These are phyloP conservation scores for Sander lucioperca DNA, from an alignment of 2,113 vertebrate genomes.

Conservation along the genomic window DNA sequence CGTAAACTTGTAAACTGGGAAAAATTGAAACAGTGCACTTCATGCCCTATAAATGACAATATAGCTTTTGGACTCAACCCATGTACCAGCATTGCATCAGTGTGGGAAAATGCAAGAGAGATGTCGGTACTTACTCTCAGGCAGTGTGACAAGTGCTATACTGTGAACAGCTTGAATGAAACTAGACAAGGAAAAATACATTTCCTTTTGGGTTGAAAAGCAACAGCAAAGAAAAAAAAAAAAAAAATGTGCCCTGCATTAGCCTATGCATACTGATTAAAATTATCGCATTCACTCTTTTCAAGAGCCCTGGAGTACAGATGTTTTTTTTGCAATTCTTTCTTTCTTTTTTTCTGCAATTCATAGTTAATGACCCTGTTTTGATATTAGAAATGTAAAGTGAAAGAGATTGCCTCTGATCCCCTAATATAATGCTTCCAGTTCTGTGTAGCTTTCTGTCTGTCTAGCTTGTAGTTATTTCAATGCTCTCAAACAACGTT, in stretches of 20 bases:
- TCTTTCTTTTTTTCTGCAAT: slow-evolving; percentile 81
- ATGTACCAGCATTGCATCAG: slow-evolving; percentile 88
- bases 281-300: slow-evolving; percentile 78
- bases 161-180: slow-evolving; percentile 88
- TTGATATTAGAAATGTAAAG: slow-evolving; percentile 65
- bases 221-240: slow-evolving; percentile 71
- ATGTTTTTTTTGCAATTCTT: slow-evolving; percentile 78
- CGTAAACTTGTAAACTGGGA: slow-evolving; percentile 98
- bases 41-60: slow-evolving; percentile 93
- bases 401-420: slow-evolving; percentile 71
- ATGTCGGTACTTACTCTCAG: slow-evolving; percentile 87
- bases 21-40: slow-evolving; percentile 98
- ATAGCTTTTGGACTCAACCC: slow-evolving; percentile 90
- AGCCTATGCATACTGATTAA: slow-evolving; percentile 72
- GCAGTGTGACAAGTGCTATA: slow-evolving; percentile 92
- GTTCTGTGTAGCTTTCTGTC: slow-evolving; percentile 74
- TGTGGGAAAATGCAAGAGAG: slow-evolving; percentile 72
- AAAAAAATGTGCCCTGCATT: slow-evolving; percentile 67
- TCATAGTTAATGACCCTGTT: slow-evolving; percentile 90
- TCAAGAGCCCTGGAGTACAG: slow-evolving; percentile 87
- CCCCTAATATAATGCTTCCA: slow-evolving; percentile 59
- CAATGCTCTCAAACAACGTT: slow-evolving; percentile 70
- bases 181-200: slow-evolving; percentile 82
- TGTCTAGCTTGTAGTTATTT: slow-evolving; percentile 70
- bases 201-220: slow-evolving; percentile 85